phyloP scores from a whole-genome alignment of 2,888 invertebrate species.

The Corbicula japonica region DNA sequence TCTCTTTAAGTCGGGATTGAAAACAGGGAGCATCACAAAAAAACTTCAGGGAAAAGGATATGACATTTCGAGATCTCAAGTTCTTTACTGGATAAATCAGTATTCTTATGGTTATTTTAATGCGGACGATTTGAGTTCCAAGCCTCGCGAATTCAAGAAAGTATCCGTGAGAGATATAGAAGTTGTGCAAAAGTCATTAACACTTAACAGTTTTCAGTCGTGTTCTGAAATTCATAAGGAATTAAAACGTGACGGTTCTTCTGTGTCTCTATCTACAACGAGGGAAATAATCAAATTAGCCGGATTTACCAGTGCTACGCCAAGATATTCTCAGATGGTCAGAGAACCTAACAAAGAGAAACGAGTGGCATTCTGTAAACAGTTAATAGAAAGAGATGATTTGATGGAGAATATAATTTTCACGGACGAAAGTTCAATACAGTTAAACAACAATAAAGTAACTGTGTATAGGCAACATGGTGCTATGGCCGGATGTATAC shows the following conservation, averaged over 20 bases:
- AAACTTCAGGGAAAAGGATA: neutral
- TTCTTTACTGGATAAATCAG: constrained; percentile 6
- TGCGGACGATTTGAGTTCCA: neutral
- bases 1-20: neutral
- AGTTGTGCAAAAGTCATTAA: constrained; percentile 6
- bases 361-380: constrained; percentile 39
- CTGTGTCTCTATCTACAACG: constrained; percentile 3
- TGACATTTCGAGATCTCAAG: constrained; percentile 1
- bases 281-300: constrained; percentile 7
- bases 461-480: neutral
- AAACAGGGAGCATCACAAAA: neutral
- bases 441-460: constrained; percentile 41
- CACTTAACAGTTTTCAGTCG: neutral
- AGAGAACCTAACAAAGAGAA: constrained; percentile 37
- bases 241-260: constrained; percentile 3
- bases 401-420: constrained; percentile 52
- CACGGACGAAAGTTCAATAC: constrained; percentile 47
- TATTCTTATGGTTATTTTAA: constrained; percentile 4
- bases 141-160: constrained; percentile 1
- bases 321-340: constrained; percentile 48
- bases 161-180: constrained; percentile 5
- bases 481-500: neutral
- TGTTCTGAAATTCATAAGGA: neutral
- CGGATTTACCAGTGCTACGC: constrained; percentile 24
- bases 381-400: constrained; percentile 38